Base-by-base conservation (phyloP, 2,888 invertebrate genomes). In the Eumerus sabulonum region DNA sequence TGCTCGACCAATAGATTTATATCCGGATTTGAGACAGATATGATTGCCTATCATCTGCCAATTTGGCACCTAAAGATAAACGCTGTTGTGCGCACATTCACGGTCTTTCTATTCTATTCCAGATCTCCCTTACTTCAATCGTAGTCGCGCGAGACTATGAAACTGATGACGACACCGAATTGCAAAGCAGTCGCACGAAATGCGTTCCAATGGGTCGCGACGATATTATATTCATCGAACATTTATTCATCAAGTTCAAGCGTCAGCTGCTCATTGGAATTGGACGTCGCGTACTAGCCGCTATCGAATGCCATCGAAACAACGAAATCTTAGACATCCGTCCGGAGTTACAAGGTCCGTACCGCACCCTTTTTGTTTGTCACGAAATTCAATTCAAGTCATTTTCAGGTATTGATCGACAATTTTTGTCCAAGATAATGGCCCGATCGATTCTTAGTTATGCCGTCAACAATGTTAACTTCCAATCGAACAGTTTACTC, bases 231-330 rank as follows among this genome's bases (percentile, higher is more conserved):
- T 88, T 86, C 36, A 85, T 88, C 1, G 89, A 88, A 42, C 87
- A 88, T 64, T 84, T 85, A 47, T 81, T 87, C 51, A 85, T 87
- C 5, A 87, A 86, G 82, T 88, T 89, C 38, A 88, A 87, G 72
- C 84, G 86, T 3, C 84, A 85, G 9, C 59, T 88, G 16, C 82
- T 87, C 13, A 85, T 87, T 0, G 88, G 88, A 1, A 81, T 88
- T 36, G 86, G 86, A 16, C 84, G 84, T 36, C 83, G 84, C 48
- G 88, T 89, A 1, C 85, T 88, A 68, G 83, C 84, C 1, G 87
- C 88, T 19, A 86, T 89, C 42, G 85, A 86, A 53, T 86, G 86
- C 38, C 86, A 86, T 60, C 85, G 84, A 44, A 84, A 86, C 14
- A 84, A 86, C 50, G 85, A 85, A 50, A 84, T 85, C 9, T 83